phyloP scores from a whole-genome alignment of 2,888 invertebrate species.

The Zygothrica quintamaculata region DNA sequence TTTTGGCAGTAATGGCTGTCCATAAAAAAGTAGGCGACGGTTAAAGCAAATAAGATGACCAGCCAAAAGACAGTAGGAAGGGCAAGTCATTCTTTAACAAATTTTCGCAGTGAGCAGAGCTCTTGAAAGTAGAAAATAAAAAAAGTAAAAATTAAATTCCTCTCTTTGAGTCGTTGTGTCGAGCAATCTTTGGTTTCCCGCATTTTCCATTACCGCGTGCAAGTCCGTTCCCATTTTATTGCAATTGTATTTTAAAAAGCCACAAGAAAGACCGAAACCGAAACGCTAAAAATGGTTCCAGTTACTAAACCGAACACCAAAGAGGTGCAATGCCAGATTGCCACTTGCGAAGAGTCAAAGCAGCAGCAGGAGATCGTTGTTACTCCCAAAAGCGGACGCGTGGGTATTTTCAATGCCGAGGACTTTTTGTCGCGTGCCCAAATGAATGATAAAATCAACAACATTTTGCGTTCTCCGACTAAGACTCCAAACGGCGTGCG shows the following conservation, averaged over 20 bases:
- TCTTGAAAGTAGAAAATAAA: slow-evolving; percentile 66
- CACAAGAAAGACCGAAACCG: slow-evolving; percentile 21
- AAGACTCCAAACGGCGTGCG: slow-evolving; percentile 80
- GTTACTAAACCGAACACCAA: slow-evolving; percentile 55
- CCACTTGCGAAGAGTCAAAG: slow-evolving; percentile 56
- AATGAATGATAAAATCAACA: slow-evolving; percentile 82
- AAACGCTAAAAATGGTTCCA: slow-evolving; percentile 46
- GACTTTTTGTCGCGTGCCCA: slow-evolving; percentile 82
- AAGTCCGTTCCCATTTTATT: slow-evolving; percentile 14
- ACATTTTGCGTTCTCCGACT: slow-evolving; percentile 81
- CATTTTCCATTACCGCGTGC: slow-evolving; percentile 40
- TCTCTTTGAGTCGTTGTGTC: slow-evolving; percentile 74
- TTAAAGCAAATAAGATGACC: slow-evolving; percentile 14
- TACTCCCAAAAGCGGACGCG: slow-evolving; percentile 64
- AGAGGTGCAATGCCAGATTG: slow-evolving; percentile 63
- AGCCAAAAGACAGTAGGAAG: slow-evolving; percentile 11
- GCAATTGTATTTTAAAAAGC: slow-evolving; percentile 27
- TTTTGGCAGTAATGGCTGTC: not conserved
- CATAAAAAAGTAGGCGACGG: slow-evolving; percentile 30
- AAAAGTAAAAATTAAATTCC: slow-evolving; percentile 71
- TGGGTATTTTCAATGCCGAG: slow-evolving; percentile 79
- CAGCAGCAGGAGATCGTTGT: slow-evolving; percentile 40
- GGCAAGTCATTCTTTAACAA: slow-evolving; percentile 65
- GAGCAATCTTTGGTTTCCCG: slow-evolving; percentile 59
- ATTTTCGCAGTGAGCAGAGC: slow-evolving; percentile 75